Evolutionary conservation across 2,888 invertebrate species (phyloP).

Genomic region (Erebia aethiops): DNA sequence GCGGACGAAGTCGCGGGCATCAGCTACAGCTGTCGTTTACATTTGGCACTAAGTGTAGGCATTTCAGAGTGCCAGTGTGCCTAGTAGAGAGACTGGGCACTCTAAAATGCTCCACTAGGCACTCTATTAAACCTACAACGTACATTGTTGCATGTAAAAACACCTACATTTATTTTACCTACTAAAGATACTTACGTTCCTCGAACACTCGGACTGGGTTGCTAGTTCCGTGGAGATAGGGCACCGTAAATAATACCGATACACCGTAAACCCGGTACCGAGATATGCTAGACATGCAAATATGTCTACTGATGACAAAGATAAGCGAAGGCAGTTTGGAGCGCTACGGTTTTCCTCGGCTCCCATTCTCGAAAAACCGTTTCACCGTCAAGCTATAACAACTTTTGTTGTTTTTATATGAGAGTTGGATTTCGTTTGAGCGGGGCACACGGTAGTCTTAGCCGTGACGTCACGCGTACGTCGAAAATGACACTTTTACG

Average conservation of each 20-base stretch:
- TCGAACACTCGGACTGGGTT: not conserved
- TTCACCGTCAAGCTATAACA: constrained; percentile 45
- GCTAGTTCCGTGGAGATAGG: constrained; percentile 17
- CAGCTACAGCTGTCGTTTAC: no score
- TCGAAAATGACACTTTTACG: constrained; percentile 82
- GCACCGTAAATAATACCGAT: constrained; percentile 45
- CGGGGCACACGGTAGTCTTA: constrained; percentile 33
- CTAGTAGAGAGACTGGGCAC: no score
- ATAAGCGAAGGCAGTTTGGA: constrained; percentile 66
- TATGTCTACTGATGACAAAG: constrained; percentile 68
- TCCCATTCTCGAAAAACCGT: constrained; percentile 40
- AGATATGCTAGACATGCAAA: constrained; percentile 57
- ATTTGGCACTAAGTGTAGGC: no score
- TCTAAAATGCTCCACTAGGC: no score
- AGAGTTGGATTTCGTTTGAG: constrained; percentile 50
- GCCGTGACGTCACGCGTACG: constrained; percentile 77
- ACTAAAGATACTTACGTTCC: constrained; percentile 1
- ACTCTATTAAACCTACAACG: not conserved
- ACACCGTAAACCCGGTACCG: constrained; percentile 21
- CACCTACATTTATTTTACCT: not conserved
- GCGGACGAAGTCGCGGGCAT: no score
- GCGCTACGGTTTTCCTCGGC: constrained; percentile 61
- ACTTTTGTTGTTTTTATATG: constrained; percentile 44
- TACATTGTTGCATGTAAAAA: not conserved
- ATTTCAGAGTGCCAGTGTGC: no score